Percentiles rank a stretch among this genome's conserved stretches.
These are phyloP conservation scores for Ceyx margarethae DNA, from an alignment of 2,113 vertebrate species.

Conservation along the genomic window DNA sequence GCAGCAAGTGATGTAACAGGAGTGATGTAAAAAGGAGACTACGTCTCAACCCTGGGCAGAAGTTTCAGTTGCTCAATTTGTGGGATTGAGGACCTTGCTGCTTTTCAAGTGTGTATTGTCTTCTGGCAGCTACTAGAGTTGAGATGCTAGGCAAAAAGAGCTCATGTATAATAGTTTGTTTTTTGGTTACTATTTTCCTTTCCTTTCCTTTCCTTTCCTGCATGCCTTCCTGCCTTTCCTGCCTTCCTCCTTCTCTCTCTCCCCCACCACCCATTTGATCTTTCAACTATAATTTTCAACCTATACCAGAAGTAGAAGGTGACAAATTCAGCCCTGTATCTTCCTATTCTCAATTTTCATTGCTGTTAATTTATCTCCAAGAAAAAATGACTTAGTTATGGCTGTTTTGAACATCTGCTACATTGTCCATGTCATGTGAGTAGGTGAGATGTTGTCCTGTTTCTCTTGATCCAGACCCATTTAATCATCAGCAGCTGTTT, in stretches of 20 bases:
- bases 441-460: not conserved
- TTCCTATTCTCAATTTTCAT: not conserved
- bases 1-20: not conserved
- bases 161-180: not conserved
- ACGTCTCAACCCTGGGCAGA: not conserved
- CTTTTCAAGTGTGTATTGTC: not conserved
- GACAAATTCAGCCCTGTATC: not conserved
- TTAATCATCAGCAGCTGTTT: not conserved
- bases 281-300: not conserved
- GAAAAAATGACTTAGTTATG: not conserved
- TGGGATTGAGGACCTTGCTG: not conserved
- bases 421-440: not conserved
- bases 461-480: not conserved
- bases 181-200: conserved; percentile 3
- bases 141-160: not conserved
- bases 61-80: not conserved
- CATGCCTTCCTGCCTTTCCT: too few relatives aligned
- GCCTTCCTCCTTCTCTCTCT: not conserved
- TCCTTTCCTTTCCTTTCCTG: too few relatives aligned
- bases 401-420: not conserved
- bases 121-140: not conserved
- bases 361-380: not conserved
- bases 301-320: not conserved
- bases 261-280: not conserved
- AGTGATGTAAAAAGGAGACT: not conserved